Evolutionary conservation across 2,888 invertebrate species (phyloP), one percentile per base, ranked within the genome.

Genomic region (Troides helena): DNA sequence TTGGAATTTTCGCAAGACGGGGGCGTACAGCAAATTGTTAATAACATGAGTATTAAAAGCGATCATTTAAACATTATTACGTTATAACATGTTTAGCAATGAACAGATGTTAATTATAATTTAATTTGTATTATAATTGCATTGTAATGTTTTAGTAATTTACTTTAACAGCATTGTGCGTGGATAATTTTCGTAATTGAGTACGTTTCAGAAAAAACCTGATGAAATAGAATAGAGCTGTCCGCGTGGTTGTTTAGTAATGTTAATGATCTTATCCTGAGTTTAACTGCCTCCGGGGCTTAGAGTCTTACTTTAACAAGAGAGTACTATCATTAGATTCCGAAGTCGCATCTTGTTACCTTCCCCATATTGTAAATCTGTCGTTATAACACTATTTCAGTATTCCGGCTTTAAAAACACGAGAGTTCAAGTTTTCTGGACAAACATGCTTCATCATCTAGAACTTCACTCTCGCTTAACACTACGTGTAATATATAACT

Each of bases 1-100:
- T 58, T 17, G 18, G 23, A 56, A 60, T 61, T 57, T 66, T 36
- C 61, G 56, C 61, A 62, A 43, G 23, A 12, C 43, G 21, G n/a
- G 25, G 12, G 14, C 43, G 12, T 14, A 1, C 17, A 50, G 56
- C 10, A 56, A 61, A 61, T 39, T 21, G 18, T 14, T 61, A 61
- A 61, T 57, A 57, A 12, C 7, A 39, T 30, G 10, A 14, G 23
- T 25, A 58, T 23, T 58, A 23, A 23, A 12, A 58, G 23, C n/a
- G 14, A n/a, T 58, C 14, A 58, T 58, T 58, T 58, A 14, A 23
- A 23, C 23, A 23, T 25, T n/a, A 14, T 58, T 58, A 23, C 23
- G n/a, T 58, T n/a, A 58, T 23, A 58, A 25, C 57, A 14, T 53
- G 53, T n/a, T 53, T 7, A 53, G n/a, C 53, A 53, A 58, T 58